phyloP scores from a whole-genome alignment of 2,888 invertebrate species.

The Choristoneura rosaceana region DNA sequence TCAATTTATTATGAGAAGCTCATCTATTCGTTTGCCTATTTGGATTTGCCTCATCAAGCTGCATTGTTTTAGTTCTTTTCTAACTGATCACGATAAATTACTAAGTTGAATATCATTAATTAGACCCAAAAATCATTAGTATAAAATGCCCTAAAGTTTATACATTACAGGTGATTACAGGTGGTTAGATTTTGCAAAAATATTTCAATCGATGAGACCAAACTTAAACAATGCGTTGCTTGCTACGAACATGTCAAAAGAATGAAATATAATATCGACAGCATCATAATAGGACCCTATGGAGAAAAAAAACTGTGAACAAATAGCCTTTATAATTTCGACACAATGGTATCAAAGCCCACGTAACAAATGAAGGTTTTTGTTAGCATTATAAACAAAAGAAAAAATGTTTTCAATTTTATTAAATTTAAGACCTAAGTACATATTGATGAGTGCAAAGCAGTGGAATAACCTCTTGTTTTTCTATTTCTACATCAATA shows the following conservation, averaged over 20 bases:
- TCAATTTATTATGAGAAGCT: not conserved
- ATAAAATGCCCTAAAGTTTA: too few relatives aligned
- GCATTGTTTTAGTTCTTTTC: too few relatives aligned
- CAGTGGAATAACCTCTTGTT: constrained; percentile 2
- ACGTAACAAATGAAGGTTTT: constrained; percentile 28
- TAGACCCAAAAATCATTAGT: too few relatives aligned
- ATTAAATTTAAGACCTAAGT: constrained; percentile 15
- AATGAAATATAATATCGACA: constrained; percentile 1
- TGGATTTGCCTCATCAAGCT: not conserved
- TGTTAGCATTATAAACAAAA: constrained; percentile 35
- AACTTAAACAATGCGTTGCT: too few relatives aligned
- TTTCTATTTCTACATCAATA: constrained; percentile 21
- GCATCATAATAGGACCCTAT: not conserved
- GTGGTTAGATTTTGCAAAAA: too few relatives aligned
- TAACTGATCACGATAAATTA: too few relatives aligned
- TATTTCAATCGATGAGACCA: too few relatives aligned
- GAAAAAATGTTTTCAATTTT: constrained; percentile 28
- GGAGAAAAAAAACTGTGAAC: constrained; percentile 4
- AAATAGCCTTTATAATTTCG: constrained; percentile 31
- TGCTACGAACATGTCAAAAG: not conserved
- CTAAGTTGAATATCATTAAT: too few relatives aligned
- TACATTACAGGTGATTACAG: too few relatives aligned
- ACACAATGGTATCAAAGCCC: constrained; percentile 36
- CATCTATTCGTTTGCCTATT: not conserved
- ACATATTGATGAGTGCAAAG: constrained; percentile 4